Base-by-base conservation (phyloP, 2,797 vertebrate species). In the Knipowitschia caucasica region DNA sequence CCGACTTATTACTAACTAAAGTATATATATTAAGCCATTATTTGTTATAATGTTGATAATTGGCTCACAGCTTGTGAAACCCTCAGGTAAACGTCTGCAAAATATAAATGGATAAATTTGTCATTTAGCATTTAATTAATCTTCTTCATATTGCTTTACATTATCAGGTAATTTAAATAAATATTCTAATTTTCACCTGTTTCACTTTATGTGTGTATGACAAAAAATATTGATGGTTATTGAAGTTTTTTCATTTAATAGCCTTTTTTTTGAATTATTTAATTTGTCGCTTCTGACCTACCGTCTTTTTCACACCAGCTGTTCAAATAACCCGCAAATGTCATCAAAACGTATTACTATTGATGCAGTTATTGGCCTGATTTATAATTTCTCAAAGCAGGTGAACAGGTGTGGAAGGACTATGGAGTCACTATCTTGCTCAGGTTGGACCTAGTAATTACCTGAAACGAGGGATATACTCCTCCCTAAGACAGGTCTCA, bases 401-500 rank as follows among this genome's bases (percentile, higher is more conserved):
- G 40, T 72, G 82, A 86, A 78, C 89, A 89, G 88, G 88, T 90
- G 88, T 75, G 64, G 78, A 83, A 77, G 67, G 78, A 77, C 87
- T 86, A 77, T 86, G 83, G 86, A 88, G 86, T 91, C 89, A 86
- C 83, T 92, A 82, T 91, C 89, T 82, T 11, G 65, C 84, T 73
- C 82, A 84, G 79, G 85, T 87, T 83, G 71, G 82, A 90, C 83
- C 90, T 76, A 86, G 84, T 89, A 90, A 91, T 90, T 91, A 80
- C 84, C 73, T 81, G 70, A 84, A 82, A 78, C 38, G 67, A 72
- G 80, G 84, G 83, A 73, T 86, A 87, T 87, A 75, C 83, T 89
- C 83, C 86, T 88, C 81, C 81, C 80, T 78, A 78, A 82, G 81
- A 85, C 85, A 68, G 74, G 74, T 80, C 77, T 71, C 42, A 90